Percentiles rank a stretch among this genome's conserved stretches.
Conservation (phyloP, 2,113 vertebrate genomes). For the Phainopepla nitens region DNA sequence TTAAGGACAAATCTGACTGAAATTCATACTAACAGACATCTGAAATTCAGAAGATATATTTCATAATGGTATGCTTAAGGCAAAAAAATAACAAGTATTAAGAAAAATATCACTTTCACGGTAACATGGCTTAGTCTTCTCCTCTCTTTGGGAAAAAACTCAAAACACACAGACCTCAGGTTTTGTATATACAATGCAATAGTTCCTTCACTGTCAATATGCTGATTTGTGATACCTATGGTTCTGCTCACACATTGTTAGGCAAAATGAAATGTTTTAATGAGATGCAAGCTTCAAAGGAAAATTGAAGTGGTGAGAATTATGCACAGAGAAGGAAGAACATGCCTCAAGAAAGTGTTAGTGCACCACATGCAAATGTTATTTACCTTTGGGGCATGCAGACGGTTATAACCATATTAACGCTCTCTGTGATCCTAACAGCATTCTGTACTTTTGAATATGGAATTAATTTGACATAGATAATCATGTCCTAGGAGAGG, state of each 20-base stretch:
- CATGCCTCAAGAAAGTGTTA: conserved; percentile 54
- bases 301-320: conserved; percentile 68
- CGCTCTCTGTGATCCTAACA: conserved; percentile 20
- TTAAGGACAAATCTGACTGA: background rate
- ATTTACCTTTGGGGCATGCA: conserved; percentile 53
- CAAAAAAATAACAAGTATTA: conserved; percentile 13
- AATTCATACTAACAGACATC: background rate
- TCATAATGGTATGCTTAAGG: conserved; percentile 13
- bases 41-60: conserved; percentile 8
- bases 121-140: background rate
- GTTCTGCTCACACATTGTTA: conserved; percentile 53
- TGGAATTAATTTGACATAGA: background rate
- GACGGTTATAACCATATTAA: conserved; percentile 44
- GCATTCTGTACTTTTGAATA: background rate
- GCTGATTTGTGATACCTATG: conserved; percentile 3
- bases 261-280: conserved; percentile 69
- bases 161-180: background rate
- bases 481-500: background rate
- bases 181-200: background rate
- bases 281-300: conserved; percentile 66
- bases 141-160: background rate
- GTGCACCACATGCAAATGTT: conserved; percentile 52
- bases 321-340: conserved; percentile 66
- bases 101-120: conserved; percentile 9
- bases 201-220: background rate